These are phyloP conservation scores for Frieseomelitta varia DNA, from an alignment of 1,140 invertebrate genomes.

Conservation along the genomic window DNA sequence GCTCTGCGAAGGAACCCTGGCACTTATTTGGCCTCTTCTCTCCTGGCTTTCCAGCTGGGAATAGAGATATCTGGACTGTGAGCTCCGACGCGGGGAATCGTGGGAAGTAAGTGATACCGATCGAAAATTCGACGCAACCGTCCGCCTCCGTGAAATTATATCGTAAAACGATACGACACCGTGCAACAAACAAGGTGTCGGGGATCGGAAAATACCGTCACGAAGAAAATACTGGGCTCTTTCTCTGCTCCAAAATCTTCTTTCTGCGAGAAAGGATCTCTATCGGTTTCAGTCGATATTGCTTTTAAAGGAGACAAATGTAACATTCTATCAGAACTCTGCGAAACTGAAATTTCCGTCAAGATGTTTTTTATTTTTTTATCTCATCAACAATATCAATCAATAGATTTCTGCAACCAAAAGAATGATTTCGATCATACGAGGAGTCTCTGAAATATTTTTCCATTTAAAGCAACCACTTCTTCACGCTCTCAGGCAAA, in stretches of 20 bases:
- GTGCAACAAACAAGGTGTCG: background rate
- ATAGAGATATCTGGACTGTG: constrained; percentile 46
- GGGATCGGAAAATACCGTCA: background rate
- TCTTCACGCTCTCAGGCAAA: no score
- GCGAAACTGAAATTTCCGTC: no score
- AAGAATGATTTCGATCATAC: no score
- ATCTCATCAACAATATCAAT: no score
- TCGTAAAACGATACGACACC: constrained; percentile 31
- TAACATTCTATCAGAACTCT: no score
- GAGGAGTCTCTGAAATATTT: no score
- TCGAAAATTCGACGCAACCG: constrained; percentile 32
- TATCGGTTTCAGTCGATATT: no score
- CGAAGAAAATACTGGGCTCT: background rate
- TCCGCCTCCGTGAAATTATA: constrained; percentile 8
- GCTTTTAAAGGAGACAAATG: no score
- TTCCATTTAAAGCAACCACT: no score
- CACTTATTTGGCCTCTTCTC: constrained; percentile 70
- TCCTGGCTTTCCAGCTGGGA: constrained; percentile 48
- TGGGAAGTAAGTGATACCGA: constrained; percentile 60
- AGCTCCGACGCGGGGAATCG: constrained; percentile 36
- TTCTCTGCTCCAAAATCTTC: background rate
- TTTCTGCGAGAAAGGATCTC: background rate
- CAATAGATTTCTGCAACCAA: no score
- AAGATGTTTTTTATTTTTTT: no score
- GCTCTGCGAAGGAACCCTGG: constrained; percentile 34